Base-by-base conservation (phyloP, 2,888 invertebrate genomes). In the Lasioglossum malachurum region DNA sequence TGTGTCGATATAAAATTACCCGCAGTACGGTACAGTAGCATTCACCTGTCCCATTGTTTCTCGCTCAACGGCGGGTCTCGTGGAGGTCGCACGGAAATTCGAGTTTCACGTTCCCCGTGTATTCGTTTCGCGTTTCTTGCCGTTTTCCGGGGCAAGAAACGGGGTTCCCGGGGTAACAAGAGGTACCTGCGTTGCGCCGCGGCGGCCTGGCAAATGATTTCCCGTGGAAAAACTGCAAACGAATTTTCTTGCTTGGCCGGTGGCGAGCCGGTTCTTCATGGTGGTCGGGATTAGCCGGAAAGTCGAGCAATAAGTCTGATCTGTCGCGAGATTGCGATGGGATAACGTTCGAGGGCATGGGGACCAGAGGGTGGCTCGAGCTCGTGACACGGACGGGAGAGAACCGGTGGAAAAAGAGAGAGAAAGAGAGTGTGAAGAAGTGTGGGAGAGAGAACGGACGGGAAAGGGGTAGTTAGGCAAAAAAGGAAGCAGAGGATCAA, bases 301-400 rank as follows among this genome's bases (percentile, higher is more conserved):
- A 74, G 81, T 74, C 73, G 83, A 57, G 87, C 81, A 82, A 87
- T 88, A 84, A 87, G 87, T 82, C 77, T 75, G 87, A 88, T 88
- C 81, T 79, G 87, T 84, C 77, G 76, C 64, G 80, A 82, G 87
- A 87, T 88, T 82, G 77, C 81, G 53, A 78, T 27, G 41, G 69
- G 71, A 46, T 23, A 64, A 69, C 64, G 27, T 46, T 14, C 64
- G 74, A 27, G 57, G 78, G 64, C 64, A 67, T 53, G 23, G 23
- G 23, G 53, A n/a, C 53, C 53, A n/a, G 23, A n/a, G 53, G 53
- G 53, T 23, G 53, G 53, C 23, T 53, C 53, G 53, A 53, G 53
- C 53, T 53, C 53, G 53, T 53, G 23, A 19, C 23, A 53, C 49
- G 49, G 23, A 27, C 73, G 69, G 72, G 57, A 64, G 41, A 27